Evolutionary conservation across 2,113 vertebrate genomes (phyloP).

Genomic region (Pygoscelis adeliae): DNA sequence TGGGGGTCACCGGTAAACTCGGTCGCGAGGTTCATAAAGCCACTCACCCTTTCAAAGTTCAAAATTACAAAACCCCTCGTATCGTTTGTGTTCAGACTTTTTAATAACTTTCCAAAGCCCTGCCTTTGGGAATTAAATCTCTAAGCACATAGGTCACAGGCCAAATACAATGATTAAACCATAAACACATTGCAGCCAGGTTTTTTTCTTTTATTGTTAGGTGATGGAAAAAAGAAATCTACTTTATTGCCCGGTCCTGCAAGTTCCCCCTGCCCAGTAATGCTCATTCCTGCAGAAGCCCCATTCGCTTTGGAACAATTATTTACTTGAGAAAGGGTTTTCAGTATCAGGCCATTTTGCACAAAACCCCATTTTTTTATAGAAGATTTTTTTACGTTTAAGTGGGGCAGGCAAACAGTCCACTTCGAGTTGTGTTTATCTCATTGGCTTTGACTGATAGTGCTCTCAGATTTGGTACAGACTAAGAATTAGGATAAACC

Average conservation of each 20-base stretch:
- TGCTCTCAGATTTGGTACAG: neutral
- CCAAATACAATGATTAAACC: neutral
- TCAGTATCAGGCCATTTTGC: neutral
- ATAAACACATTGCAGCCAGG: neutral
- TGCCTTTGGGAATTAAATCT: neutral
- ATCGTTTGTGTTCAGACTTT: neutral
- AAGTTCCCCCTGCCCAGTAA: neutral
- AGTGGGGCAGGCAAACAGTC: neutral
- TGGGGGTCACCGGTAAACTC: fast-evolving
- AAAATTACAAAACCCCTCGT: neutral
- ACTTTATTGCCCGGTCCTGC: neutral
- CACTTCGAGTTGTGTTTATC: neutral
- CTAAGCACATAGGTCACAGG: neutral
- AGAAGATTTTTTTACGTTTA: neutral
- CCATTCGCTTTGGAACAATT: neutral
- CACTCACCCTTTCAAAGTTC: neutral
- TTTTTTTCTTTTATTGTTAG: neutral
- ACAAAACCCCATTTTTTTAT: neutral
- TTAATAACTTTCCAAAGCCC: neutral
- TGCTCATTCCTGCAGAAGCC: neutral
- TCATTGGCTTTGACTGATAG: neutral
- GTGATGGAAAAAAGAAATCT: neutral
- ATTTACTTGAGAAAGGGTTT: neutral
- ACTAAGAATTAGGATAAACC: neutral
- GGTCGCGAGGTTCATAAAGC: neutral